Evolutionary conservation across 2,797 vertebrate genomes (phyloP).

Genomic region (Tadarida brasiliensis): DNA sequence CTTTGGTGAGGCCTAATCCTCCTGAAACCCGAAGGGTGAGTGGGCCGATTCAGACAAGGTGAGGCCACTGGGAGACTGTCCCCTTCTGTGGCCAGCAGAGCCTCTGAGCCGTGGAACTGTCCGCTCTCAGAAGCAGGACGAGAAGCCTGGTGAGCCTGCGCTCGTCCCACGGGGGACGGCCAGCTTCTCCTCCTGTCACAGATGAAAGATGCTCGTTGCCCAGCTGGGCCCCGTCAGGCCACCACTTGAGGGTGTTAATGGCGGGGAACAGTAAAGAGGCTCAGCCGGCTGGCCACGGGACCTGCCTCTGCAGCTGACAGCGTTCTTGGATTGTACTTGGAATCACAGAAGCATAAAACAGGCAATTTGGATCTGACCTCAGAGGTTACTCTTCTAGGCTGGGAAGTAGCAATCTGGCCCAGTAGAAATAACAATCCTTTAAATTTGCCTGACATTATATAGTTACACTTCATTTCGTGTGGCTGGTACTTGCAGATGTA

Average conservation of each 20-base stretch:
- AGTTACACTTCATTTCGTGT: constrained; percentile 68
- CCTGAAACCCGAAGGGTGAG: not conserved
- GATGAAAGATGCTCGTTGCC: not conserved
- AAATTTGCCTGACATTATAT: constrained; percentile 72
- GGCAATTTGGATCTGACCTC: constrained; percentile 76
- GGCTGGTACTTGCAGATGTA: constrained; percentile 63
- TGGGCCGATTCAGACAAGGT: not conserved
- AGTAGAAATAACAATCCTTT: constrained; percentile 73
- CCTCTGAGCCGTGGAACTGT: not conserved
- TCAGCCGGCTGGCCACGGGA: not conserved
- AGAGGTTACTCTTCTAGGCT: constrained; percentile 34
- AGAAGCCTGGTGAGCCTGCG: not conserved
- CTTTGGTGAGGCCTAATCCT: not conserved
- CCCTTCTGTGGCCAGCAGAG: not conserved
- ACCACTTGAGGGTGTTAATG: not conserved
- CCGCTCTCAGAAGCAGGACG: not conserved
- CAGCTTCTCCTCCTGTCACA: not conserved
- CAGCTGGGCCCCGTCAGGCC: not conserved
- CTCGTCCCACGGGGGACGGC: not conserved
- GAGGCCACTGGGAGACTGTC: not conserved
- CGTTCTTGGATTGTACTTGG: not conserved
- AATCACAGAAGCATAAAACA: constrained; percentile 76
- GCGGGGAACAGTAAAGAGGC: not conserved
- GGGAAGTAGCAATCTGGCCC: constrained; percentile 41
- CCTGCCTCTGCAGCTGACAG: not conserved